Evolutionary conservation across 2,113 vertebrate species (phyloP), one percentile per base, ranked within the genome.

Genomic region (Notothenia coriiceps): DNA sequence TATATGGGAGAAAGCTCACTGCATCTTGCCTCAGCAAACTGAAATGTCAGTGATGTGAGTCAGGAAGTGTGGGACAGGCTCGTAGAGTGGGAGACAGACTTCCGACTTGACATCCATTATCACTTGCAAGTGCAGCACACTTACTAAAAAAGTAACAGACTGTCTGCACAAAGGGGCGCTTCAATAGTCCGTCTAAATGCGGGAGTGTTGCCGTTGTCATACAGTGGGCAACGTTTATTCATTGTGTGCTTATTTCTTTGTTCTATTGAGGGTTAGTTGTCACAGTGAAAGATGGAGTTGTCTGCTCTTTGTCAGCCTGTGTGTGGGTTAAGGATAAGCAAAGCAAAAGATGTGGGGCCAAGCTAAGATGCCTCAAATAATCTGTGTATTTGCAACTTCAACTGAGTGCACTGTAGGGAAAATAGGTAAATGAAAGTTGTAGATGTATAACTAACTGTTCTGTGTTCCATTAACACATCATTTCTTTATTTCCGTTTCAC

Each of bases 101-200:
- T 69, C 22, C 40, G 35, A 35, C 54, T 61, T 78, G 65, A 86
- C 65, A 65, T 65, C 74, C 15, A 69, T 62, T 69, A 74, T 60
- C 52, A 70, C 52, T 44, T 46, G 61, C 22, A 54, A 47, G 25
- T 50, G 40, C 20, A 18, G 18, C 69, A 57, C 70, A 70, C 18
- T 52, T 22, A 59, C n/a, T 63, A 18, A 47, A 29, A 50, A 55
- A 14, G 25, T 63, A 59, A 20, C 51, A 22, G 50, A 49, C 11
- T 66, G 49, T 60, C 12, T 33, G 12, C 22, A 43, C 15, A 3
- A 6, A 52, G 52, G 8, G 52, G 52, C n/a, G 46, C 44, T 63
- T 79, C 64, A 59, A 22, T 40, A 70, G 70, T 70, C 54, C 44
- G 55, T 66, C 56, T 71, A 11, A 7, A 17, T 13, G 6, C 5